Percentiles rank a stretch among this genome's conserved stretches.
Evolutionary conservation across 2,888 invertebrate genomes (phyloP).

Genomic region (Alitta virens): DNA sequence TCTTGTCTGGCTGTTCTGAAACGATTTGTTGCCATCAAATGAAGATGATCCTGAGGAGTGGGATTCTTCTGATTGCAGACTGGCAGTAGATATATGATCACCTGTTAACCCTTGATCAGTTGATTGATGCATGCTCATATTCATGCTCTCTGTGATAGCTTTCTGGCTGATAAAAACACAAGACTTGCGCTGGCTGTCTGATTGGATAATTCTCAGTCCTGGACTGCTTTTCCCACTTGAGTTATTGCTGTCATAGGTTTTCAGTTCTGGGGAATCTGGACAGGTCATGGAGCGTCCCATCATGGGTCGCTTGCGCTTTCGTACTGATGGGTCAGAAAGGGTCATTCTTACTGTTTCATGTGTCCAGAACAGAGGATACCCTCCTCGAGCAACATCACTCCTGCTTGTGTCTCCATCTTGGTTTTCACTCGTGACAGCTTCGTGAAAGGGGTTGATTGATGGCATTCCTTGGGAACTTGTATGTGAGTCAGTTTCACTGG

Average conservation of each 20-base stretch:
- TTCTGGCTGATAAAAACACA: slow-evolving; percentile 16
- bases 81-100: too few species aligned
- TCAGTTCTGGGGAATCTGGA: not conserved
- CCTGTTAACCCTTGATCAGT: too few species aligned
- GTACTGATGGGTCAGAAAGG: slow-evolving; percentile 1
- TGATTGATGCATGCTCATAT: too few species aligned
- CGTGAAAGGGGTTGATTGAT: not conserved
- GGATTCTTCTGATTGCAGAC: too few species aligned
- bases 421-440: not conserved
- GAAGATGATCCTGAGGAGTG: too few species aligned
- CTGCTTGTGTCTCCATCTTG: not conserved
- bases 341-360: not conserved
- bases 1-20: too few species aligned
- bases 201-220: slow-evolving; percentile 2
- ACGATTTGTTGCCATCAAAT: too few species aligned
- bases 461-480: not conserved
- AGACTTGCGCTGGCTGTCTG: slow-evolving; percentile 8
- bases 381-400: not conserved
- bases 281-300: not conserved
- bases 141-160: slow-evolving; percentile 2
- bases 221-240: not conserved
- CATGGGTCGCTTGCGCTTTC: not conserved
- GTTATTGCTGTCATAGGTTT: not conserved
- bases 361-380: not conserved
- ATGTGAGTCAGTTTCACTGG: not conserved